Evolutionary conservation across 2,113 vertebrate species (phyloP), one percentile per base, ranked within the genome.

Genomic region (Desmodus rotundus): DNA sequence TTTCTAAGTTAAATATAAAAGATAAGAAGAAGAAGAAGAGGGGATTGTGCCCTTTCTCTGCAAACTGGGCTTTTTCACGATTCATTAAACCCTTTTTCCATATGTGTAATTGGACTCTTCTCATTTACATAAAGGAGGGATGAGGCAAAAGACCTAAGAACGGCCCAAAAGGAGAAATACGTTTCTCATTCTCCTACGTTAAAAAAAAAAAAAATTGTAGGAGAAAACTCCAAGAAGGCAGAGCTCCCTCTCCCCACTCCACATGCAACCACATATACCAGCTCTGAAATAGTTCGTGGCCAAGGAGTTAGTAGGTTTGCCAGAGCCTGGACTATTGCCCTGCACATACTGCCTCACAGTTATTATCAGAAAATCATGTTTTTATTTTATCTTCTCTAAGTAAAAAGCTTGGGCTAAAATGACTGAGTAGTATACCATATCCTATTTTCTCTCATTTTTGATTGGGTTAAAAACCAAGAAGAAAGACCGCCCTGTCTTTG

Each of bases 11-110:
- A 92, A 95, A 87, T 95, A 68, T 96, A 78, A 95, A 96, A 94
- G 63, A 56, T 73, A 73, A 95, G 47, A 43, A 43, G 43, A 80
- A 93, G 97, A 93, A 81, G 83, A 31, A 24, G 43, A 31, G 15
- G 68, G 84, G 96, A 96, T n/a, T 85, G 97, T 97, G 97, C 87
- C 97, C 97, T 98, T 98, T 97, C 97, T 98, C 93, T 98, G 96
- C 94, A 98, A 96, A 91, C 96, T 91, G 95, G 98, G 98, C 98
- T 98, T 98, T 98, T 99, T 98, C 98, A 99, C 95, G 98, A 98
- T 98, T 99, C 98, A 98, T 99, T 99, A 98, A 98, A 98, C 98
- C 97, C 82, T 98, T 98, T 98, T 97, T 98, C 97, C 89, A 72
- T 17, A 87, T 67, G 63, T 98, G 98, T 98, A 98, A 98, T 98